phyloP scores from a whole-genome alignment of 2,888 invertebrate species.

The Litoditis marina region DNA sequence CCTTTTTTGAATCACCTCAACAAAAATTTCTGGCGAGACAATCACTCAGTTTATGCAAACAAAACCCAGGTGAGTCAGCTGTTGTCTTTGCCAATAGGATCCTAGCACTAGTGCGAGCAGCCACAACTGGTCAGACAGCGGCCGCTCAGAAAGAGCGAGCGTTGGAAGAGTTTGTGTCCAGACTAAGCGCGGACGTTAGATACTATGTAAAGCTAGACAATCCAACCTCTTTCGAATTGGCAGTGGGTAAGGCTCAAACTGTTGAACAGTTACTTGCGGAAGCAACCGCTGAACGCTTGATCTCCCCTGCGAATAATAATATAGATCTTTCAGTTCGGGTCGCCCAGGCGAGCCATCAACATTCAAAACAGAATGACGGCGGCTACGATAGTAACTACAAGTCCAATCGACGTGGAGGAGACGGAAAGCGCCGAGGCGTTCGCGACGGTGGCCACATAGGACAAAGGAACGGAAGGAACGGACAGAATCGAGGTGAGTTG shows the following conservation, averaged over 20 bases:
- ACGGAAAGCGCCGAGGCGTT: too few species aligned
- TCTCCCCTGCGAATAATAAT: background rate
- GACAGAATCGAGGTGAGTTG: too few species aligned
- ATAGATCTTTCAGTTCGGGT: too few species aligned
- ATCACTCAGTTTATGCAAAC: background rate
- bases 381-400: too few species aligned
- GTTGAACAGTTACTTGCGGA: background rate
- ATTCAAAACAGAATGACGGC: too few species aligned
- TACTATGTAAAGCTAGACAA: background rate
- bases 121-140: background rate
- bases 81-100: background rate
- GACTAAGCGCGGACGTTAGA: background rate
- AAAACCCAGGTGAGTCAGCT: background rate
- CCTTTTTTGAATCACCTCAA: background rate
- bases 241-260: background rate
- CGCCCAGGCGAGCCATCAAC: too few species aligned
- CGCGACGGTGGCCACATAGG: too few species aligned
- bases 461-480: too few species aligned
- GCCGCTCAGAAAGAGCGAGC: background rate
- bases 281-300: background rate
- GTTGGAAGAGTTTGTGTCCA: background rate
- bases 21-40: background rate
- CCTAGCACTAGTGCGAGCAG: background rate
- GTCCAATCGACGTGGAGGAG: too few species aligned
- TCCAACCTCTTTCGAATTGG: background rate